phyloP scores from a whole-genome alignment of 2,113 vertebrate species.

The Oncorhynchus masou region DNA sequence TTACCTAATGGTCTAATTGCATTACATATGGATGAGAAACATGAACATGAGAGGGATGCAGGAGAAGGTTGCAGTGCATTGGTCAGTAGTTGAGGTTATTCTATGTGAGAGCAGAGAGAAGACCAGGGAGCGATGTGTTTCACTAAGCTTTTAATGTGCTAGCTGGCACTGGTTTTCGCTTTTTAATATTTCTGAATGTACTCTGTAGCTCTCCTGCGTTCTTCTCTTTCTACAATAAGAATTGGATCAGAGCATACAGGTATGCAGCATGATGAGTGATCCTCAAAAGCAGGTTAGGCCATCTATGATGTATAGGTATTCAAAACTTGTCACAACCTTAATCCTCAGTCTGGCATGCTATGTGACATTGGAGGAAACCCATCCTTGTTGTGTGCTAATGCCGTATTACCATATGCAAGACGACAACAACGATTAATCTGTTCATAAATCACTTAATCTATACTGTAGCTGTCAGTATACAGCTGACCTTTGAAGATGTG shows the following conservation, averaged over 20 bases:
- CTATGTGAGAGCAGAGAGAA: background rate
- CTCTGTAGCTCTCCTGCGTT: no score
- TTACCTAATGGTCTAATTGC: constrained; percentile 74
- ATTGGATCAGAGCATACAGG: background rate
- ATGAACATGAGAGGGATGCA: constrained; percentile 23
- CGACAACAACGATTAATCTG: background rate
- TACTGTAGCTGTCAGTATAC: background rate
- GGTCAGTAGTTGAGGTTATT: background rate
- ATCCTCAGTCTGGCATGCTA: background rate
- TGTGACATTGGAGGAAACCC: constrained; percentile 19
- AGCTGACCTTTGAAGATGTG: background rate
- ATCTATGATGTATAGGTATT: background rate
- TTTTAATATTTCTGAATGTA: no score
- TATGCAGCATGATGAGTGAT: background rate
- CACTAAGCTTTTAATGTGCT: no score
- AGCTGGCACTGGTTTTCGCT: no score
- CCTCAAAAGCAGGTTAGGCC: background rate
- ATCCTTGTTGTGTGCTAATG: background rate
- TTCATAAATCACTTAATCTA: constrained; percentile 13
- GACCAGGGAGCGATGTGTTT: no score
- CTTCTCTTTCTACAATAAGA: background rate
- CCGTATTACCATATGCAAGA: background rate
- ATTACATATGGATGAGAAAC: constrained; percentile 31
- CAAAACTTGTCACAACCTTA: background rate
- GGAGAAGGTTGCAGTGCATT: background rate